Base-by-base conservation (phyloP, 2,888 invertebrate species). In the Morpho helenor region DNA sequence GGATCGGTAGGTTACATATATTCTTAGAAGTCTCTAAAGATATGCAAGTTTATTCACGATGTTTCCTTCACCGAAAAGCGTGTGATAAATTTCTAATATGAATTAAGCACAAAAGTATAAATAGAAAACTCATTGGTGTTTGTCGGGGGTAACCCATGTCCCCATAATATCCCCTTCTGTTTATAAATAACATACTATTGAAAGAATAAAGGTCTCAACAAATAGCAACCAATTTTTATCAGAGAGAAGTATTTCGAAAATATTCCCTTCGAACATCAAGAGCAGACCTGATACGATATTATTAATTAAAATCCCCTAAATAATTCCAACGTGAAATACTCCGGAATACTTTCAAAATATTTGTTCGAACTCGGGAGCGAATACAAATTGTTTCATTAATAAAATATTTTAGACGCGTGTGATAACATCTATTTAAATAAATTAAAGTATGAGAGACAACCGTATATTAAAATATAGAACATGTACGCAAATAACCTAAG, bases 321-420 rank as follows among this genome's bases (percentile, higher is more conserved):
- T 72, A 71, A 72, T 63, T 63, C 61, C 63, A 54, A 59, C 56
- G 52, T 58, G 67, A 56, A 73, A 82, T 80, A 72, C 75, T 76
- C 72, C 68, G 67, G 57, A 73, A 80, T 80, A 72, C 75, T 76
- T 73, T 70, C 72, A 66, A 70, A 76, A 76, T 72, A 70, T 72
- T 72, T 71, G 63, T 67, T 59, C 58, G 63, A 74, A 64, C 63
- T 65, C 75, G 68, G 75, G 72, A 76, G 76, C 79, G 69, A 63
- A 64, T 76, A 85, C 86, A 87, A 87, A 86, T 87, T 83, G 79
- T 82, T 80, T 77, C 65, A 72, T 75, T 74, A 73, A 69, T 64
- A 72, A 85, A 82, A 77, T 80, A 85, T 87, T 79, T 67, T 39
- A 69, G 73, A 62, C 68, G 64, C 66, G 70, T 62, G 62, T 67